These are phyloP conservation scores for Villa cingulata DNA, from an alignment of 2,888 invertebrate species.

Conservation along the genomic window DNA sequence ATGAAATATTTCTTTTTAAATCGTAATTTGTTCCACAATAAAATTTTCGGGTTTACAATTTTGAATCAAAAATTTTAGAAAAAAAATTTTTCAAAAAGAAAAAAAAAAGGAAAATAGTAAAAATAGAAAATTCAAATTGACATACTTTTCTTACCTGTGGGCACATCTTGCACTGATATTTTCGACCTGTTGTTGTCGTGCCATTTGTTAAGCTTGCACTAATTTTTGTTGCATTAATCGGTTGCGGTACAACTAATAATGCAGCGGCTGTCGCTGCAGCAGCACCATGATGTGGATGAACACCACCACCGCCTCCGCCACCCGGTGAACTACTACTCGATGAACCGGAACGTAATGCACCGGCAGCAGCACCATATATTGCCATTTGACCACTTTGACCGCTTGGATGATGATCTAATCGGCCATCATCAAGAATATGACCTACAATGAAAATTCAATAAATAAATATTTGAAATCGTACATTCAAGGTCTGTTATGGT, in stretches of 20 bases:
- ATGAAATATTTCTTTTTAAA: no score
- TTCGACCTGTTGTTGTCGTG: conserved; percentile 42
- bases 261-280: conserved; percentile 45
- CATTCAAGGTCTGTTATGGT: no score
- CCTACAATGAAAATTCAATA: conserved; percentile 19
- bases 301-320: conserved; percentile 19
- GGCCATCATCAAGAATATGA: conserved; percentile 36
- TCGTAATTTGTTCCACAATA: no score
- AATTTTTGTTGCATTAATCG: conserved; percentile 57
- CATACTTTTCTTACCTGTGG: conserved; percentile 64
- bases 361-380: conserved; percentile 15
- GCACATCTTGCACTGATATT: conserved; percentile 95
- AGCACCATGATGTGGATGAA: conserved; percentile 36
- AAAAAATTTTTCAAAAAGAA: no score
- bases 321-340: conserved; percentile 24
- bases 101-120: no score
- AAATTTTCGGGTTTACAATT: no score
- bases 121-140: no score
- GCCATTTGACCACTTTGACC: conserved; percentile 27
- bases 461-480: no score
- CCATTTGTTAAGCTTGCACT: conserved; percentile 33
- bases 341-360: conserved; percentile 20
- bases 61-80: no score
- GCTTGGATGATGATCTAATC: conserved; percentile 34
- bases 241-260: conserved; percentile 79